phyloP scores from a whole-genome alignment of 2,888 invertebrate genomes.

The Luperina nickerlii region DNA sequence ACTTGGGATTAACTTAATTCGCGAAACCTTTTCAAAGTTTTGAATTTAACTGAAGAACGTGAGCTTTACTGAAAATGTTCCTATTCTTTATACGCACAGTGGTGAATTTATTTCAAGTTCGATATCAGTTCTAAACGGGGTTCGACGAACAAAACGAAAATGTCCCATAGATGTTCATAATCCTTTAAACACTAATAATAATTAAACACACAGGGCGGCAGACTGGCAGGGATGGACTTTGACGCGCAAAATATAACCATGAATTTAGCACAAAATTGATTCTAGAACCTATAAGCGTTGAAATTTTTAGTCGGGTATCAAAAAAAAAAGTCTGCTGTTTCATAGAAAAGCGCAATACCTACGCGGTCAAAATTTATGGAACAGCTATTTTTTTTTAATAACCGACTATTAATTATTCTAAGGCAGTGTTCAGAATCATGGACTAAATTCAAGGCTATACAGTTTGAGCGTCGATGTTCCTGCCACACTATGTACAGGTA shows the following conservation, averaged over 20 bases:
- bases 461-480: too few relatives aligned
- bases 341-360: too few relatives aligned
- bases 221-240: too few relatives aligned
- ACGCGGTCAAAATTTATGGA: too few relatives aligned
- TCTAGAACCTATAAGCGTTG: too few relatives aligned
- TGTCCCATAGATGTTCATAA: background rate
- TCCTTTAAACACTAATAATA: background rate
- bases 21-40: background rate
- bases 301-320: background rate
- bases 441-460: too few relatives aligned
- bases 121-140: background rate
- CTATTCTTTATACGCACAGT: background rate
- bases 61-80: slow-evolving; percentile 1
- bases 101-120: background rate
- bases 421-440: too few relatives aligned
- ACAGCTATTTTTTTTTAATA: too few relatives aligned
- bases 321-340: too few relatives aligned
- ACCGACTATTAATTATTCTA: too few relatives aligned
- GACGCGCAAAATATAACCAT: too few relatives aligned
- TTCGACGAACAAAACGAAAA: background rate
- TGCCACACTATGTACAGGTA: too few relatives aligned
- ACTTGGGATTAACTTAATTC: slow-evolving; percentile 25
- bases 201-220: background rate
- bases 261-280: background rate
- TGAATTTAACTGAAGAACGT: slow-evolving; percentile 6